These are phyloP conservation scores for Hyles euphorbiae DNA, from an alignment of 1,140 invertebrate genomes.

Conservation along the genomic window DNA sequence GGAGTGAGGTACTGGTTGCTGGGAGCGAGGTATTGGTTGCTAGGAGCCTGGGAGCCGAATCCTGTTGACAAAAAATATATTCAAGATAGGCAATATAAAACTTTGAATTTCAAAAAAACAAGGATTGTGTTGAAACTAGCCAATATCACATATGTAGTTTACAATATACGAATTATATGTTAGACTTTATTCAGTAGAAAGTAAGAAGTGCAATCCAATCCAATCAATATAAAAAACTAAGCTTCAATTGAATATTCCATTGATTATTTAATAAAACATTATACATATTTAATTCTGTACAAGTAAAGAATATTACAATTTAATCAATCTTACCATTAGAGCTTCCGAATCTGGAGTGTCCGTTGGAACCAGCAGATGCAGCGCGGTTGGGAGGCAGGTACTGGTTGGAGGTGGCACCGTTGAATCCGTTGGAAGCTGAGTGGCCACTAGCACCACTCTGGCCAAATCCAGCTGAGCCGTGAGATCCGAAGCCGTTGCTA, in stretches of 20 bases:
- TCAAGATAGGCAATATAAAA: too few species aligned
- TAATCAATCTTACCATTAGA: conserved; percentile 23
- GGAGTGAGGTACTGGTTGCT: conserved; percentile 5
- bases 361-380: conserved; percentile 32
- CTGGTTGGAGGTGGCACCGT: conserved; percentile 47
- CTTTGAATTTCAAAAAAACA: too few species aligned
- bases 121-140: too few species aligned
- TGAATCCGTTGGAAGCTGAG: conserved; percentile 14
- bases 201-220: too few species aligned
- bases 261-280: too few species aligned
- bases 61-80: conserved; percentile 5
- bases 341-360: conserved; percentile 17
- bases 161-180: too few species aligned
- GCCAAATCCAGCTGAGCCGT: conserved; percentile 19
- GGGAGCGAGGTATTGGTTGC: conserved; percentile 1
- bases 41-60: conserved; percentile 5
- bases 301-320: background rate
- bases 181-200: too few species aligned
- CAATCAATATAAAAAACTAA: too few species aligned
- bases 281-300: too few species aligned
- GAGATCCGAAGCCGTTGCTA: conserved; percentile 2
- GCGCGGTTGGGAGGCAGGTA: conserved; percentile 58
- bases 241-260: too few species aligned
- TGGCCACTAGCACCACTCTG: conserved; percentile 22
- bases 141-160: too few species aligned